Conservation (phyloP, 2,888 invertebrate genomes). For the Andrena chrysosceles region DNA sequence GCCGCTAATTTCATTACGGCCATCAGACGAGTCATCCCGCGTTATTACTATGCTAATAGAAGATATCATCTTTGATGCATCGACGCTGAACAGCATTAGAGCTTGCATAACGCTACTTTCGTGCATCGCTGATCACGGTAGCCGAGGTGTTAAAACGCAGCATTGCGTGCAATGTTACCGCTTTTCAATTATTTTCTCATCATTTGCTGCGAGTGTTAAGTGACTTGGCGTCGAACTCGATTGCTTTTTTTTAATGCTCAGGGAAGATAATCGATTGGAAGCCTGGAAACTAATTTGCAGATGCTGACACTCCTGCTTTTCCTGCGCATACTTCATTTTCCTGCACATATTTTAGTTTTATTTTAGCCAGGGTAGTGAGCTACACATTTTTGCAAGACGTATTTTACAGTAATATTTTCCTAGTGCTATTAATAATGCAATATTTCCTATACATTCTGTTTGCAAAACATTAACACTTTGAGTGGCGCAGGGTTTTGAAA, state of each 20-base stretch:
- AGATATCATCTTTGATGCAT: slow-evolving; percentile 44
- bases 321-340: not conserved
- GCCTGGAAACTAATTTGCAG: not conserved
- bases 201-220: not conserved
- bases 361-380: too few species aligned
- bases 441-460: too few species aligned
- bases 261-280: too few species aligned
- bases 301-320: not conserved
- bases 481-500: too few species aligned
- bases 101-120: slow-evolving; percentile 26
- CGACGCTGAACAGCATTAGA: not conserved
- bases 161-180: not conserved
- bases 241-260: not conserved
- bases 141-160: slow-evolving; percentile 26
- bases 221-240: too few species aligned
- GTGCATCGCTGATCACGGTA: not conserved
- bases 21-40: slow-evolving; percentile 26
- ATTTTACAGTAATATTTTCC: too few species aligned
- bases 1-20: slow-evolving; percentile 40
- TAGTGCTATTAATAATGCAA: too few species aligned
- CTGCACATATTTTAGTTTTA: too few species aligned
- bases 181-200: slow-evolving; percentile 21
- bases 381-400: too few species aligned
- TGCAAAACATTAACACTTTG: too few species aligned
- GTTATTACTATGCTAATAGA: slow-evolving; percentile 55